Evolutionary conservation across 2,888 invertebrate genomes (phyloP).

Genomic region (Monopis laevigella): DNA sequence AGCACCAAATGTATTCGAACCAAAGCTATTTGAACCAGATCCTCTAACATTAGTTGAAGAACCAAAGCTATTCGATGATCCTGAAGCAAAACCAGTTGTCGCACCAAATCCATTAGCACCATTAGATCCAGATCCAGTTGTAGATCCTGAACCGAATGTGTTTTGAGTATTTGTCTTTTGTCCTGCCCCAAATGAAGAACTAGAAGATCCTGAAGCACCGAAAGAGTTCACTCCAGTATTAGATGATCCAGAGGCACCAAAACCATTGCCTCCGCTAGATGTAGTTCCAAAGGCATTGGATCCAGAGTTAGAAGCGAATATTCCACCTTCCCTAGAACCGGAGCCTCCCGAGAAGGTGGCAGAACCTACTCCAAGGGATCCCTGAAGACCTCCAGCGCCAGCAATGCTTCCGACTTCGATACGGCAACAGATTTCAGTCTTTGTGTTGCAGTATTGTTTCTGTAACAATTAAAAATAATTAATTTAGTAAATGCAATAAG

Average conservation of each 20-base stretch:
- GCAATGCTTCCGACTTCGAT: slow-evolving; percentile 36
- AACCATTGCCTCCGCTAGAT: slow-evolving; percentile 19
- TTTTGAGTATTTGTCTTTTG: too few species aligned
- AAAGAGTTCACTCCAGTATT: slow-evolving; percentile 18
- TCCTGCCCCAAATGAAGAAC: too few species aligned
- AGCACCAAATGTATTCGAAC: too few species aligned
- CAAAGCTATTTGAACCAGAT: background rate
- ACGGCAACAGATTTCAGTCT: slow-evolving; percentile 57
- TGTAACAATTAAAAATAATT: slow-evolving; percentile 32
- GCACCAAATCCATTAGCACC: background rate
- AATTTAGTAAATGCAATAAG: too few species aligned
- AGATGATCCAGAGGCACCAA: slow-evolving; percentile 19
- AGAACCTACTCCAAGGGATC: slow-evolving; percentile 35
- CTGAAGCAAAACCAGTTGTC: too few species aligned
- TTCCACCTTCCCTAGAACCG: slow-evolving; percentile 29
- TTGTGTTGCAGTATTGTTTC: slow-evolving; percentile 57
- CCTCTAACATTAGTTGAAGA: slow-evolving; percentile 2
- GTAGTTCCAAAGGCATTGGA: slow-evolving; percentile 15
- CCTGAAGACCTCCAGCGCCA: slow-evolving; percentile 33
- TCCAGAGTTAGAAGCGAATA: slow-evolving; percentile 23
- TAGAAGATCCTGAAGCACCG: slow-evolving; percentile 18
- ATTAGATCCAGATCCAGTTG: background rate
- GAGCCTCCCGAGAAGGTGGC: slow-evolving; percentile 32
- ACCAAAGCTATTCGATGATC: background rate
- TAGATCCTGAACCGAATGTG: too few species aligned